Percentiles rank a stretch among this genome's conserved stretches.
These are phyloP conservation scores for Polydesmus complanatus DNA, from an alignment of 2,888 invertebrate species.

Conservation along the genomic window DNA sequence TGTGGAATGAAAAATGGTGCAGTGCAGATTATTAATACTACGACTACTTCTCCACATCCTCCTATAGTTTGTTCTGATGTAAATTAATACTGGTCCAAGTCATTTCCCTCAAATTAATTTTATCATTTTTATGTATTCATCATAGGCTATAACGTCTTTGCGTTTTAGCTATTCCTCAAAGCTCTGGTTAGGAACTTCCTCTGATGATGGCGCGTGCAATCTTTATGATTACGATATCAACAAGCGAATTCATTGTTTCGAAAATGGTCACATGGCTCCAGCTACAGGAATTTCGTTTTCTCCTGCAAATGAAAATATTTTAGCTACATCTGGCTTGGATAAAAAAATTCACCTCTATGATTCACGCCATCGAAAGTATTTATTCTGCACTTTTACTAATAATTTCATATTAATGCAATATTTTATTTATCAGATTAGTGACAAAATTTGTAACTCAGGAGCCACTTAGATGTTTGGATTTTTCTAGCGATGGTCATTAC, in stretches of 20 bases:
- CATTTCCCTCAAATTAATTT: too few species aligned
- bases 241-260: slow-evolving; percentile 28
- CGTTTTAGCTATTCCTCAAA: slow-evolving; percentile 28
- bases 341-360: slow-evolving; percentile 33
- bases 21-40: background rate
- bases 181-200: slow-evolving; percentile 28
- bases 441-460: background rate
- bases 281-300: slow-evolving; percentile 33
- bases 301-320: slow-evolving; percentile 33
- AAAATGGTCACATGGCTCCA: slow-evolving; percentile 29
- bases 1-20: background rate
- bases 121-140: too few species aligned
- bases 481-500: background rate
- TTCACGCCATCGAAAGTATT: slow-evolving; percentile 28
- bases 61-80: background rate
- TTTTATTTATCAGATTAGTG: too few species aligned
- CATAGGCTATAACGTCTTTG: slow-evolving; percentile 29
- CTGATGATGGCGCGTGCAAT: slow-evolving; percentile 30
- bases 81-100: too few species aligned
- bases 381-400: too few species aligned
- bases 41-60: background rate
- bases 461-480: background rate
- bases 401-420: too few species aligned
- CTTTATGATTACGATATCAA: slow-evolving; percentile 31
- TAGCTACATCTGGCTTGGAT: slow-evolving; percentile 34